Percentiles rank a stretch among this genome's conserved stretches.
Evolutionary conservation across 2,797 vertebrate species (phyloP).

Genomic region (Scleropages formosus): DNA sequence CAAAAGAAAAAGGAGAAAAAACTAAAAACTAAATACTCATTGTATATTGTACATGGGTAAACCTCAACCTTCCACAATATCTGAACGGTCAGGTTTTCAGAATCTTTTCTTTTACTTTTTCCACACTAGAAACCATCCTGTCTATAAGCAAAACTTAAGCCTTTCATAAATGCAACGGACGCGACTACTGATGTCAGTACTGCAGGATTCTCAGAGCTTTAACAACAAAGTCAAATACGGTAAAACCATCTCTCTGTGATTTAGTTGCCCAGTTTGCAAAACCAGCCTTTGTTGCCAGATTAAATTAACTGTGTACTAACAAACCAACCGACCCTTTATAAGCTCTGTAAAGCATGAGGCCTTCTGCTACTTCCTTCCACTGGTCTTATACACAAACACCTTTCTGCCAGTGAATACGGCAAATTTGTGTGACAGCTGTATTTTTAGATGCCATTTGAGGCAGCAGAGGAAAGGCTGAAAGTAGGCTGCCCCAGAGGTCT

Average conservation of each 20-base stretch:
- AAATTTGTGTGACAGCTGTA: background rate
- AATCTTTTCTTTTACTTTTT: background rate
- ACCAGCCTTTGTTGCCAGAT: background rate
- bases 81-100: background rate
- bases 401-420: background rate
- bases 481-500: background rate
- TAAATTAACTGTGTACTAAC: no score
- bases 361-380: background rate
- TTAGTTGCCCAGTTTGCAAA: background rate
- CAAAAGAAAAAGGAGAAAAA: background rate
- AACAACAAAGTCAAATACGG: background rate
- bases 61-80: background rate
- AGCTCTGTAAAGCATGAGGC: background rate
- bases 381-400: background rate
- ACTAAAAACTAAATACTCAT: background rate
- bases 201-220: background rate
- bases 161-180: background rate
- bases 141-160: background rate
- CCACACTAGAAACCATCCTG: background rate
- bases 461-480: background rate
- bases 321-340: background rate
- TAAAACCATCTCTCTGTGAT: background rate
- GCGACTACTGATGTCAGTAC: background rate
- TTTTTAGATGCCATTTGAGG: background rate
- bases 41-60: background rate